Conservation (phyloP, 2,888 invertebrate genomes). For the Exocentrus adspersus region DNA sequence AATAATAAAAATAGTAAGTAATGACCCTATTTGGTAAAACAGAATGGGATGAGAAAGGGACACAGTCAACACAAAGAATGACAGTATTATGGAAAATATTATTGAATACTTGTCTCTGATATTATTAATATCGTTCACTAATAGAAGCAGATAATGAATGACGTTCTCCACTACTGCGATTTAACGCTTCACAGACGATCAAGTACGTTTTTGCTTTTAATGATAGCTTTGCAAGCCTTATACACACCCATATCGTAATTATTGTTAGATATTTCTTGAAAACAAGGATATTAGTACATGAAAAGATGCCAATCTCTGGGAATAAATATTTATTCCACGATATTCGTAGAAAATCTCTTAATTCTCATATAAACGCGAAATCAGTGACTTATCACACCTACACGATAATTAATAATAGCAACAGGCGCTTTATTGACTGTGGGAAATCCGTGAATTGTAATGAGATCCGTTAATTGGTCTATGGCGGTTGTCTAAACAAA, state of each 20-base stretch:
- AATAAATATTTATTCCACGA: constrained; percentile 35
- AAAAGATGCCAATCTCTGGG: background rate
- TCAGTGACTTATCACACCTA: constrained; percentile 43
- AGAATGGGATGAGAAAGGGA: too few species aligned
- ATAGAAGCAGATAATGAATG: too few species aligned
- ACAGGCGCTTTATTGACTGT: constrained; percentile 21
- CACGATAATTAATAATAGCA: constrained; percentile 35
- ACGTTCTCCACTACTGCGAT: too few species aligned
- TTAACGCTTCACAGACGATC: too few species aligned
- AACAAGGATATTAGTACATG: too few species aligned
- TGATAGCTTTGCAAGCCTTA: background rate
- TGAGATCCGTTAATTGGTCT: constrained; percentile 40
- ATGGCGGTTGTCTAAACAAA: constrained; percentile 4
- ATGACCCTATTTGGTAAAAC: too few species aligned
- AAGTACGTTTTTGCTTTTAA: too few species aligned
- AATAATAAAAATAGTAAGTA: too few species aligned
- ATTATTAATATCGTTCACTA: too few species aligned
- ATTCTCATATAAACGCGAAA: constrained; percentile 47
- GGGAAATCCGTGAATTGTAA: constrained; percentile 33
- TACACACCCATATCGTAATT: background rate
- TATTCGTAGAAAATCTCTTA: constrained; percentile 45
- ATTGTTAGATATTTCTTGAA: background rate
- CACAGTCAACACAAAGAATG: too few species aligned
- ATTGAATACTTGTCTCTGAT: too few species aligned
- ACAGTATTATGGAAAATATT: too few species aligned